These are phyloP conservation scores for Monodelphis domestica DNA, from an alignment of 2,797 vertebrate species.

Conservation along the genomic window DNA sequence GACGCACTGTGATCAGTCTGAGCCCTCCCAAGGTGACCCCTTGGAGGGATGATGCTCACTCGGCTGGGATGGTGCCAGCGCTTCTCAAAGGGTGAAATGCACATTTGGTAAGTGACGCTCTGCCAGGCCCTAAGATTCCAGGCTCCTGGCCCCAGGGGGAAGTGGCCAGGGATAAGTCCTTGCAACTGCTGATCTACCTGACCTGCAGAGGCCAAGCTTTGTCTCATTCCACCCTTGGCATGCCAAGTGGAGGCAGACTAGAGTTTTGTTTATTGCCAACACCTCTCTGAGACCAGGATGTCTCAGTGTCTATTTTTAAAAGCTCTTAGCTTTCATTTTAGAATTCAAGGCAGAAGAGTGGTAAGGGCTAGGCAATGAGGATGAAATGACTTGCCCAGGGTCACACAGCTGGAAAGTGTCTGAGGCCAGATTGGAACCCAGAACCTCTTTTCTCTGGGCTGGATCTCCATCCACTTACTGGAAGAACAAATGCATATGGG, in stretches of 20 bases:
- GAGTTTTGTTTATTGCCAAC: neutral
- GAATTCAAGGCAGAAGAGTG: too few species aligned
- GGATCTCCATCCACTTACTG: too few species aligned
- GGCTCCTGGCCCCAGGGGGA: neutral
- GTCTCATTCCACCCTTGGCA: neutral
- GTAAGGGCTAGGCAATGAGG: too few species aligned
- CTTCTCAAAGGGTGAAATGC: neutral
- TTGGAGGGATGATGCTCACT: neutral
- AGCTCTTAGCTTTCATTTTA: too few species aligned
- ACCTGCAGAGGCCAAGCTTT: neutral
- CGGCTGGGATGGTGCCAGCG: neutral
- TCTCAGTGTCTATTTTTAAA: neutral
- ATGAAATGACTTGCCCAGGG: too few species aligned
- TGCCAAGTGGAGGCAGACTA: neutral
- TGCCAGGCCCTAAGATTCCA: neutral
- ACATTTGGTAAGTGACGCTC: neutral
- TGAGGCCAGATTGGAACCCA: too few species aligned
- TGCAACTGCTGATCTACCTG: neutral
- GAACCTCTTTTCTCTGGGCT: too few species aligned
- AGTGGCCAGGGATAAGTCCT: neutral
- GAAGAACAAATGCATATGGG: neutral
- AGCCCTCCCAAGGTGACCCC: neutral
- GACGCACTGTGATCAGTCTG: neutral
- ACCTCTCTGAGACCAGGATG: neutral
- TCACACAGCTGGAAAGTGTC: too few species aligned